Conservation (phyloP, 2,888 invertebrate species). For the Patella pellucida region DNA sequence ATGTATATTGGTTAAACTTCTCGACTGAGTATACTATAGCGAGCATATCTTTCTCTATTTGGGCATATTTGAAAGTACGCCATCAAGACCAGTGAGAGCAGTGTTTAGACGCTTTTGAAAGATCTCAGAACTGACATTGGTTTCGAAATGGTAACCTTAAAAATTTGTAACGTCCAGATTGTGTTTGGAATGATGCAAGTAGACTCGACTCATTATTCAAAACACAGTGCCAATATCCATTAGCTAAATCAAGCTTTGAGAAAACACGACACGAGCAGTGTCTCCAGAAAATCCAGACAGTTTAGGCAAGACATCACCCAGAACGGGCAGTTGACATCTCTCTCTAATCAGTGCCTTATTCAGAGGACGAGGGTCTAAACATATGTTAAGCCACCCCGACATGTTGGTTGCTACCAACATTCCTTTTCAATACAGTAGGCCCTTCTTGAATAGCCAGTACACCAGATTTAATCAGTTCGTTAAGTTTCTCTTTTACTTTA, state of each 20-base stretch:
- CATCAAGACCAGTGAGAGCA: constrained; percentile 29
- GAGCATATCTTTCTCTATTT: no score
- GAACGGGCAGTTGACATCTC: not conserved
- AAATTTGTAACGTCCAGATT: constrained; percentile 24
- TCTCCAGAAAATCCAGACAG: not conserved
- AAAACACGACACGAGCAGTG: not conserved
- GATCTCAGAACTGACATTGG: constrained; percentile 29
- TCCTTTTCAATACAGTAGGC: not conserved
- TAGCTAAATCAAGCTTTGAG: constrained; percentile 10
- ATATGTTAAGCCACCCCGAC: not conserved
- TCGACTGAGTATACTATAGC: constrained; percentile 37
- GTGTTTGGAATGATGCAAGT: constrained; percentile 28
- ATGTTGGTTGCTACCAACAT: constrained; percentile 5
- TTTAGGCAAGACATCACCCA: constrained; percentile 1
- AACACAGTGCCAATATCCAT: constrained; percentile 20
- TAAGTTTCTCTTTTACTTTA: constrained; percentile 6
- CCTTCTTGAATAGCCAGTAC: not conserved
- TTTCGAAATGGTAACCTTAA: constrained; percentile 34
- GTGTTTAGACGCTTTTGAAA: constrained; percentile 32
- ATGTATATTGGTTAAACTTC: constrained; percentile 40
- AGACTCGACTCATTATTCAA: constrained; percentile 25
- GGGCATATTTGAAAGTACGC: constrained; percentile 33
- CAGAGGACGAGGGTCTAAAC: constrained; percentile 10
- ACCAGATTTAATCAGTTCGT: not conserved
- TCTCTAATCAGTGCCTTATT: constrained; percentile 13